Evolutionary conservation across 2,888 invertebrate species (phyloP).

Genomic region (Parnassius orleans): DNA sequence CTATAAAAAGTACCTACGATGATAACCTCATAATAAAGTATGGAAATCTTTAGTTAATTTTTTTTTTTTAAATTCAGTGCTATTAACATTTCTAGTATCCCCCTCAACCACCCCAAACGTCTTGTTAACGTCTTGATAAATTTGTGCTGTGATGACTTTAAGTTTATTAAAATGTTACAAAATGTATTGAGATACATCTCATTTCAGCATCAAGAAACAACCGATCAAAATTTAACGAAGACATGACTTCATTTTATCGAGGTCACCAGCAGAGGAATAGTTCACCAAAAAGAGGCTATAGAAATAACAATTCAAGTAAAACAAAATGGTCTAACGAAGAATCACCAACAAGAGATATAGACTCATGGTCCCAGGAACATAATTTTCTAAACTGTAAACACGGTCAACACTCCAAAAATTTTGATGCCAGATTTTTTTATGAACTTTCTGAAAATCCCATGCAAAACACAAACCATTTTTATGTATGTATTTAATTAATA

Average conservation of each 20-base stretch:
- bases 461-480: too few species aligned
- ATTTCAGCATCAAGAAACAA: conserved; percentile 11
- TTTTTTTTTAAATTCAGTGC: too few species aligned
- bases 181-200: too few species aligned
- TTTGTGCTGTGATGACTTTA: too few species aligned
- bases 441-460: background rate
- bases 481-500: too few species aligned
- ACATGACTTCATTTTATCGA: conserved; percentile 13
- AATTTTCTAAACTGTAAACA: background rate
- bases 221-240: conserved; percentile 1
- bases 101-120: too few species aligned
- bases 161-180: too few species aligned
- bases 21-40: too few species aligned
- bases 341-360: background rate
- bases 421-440: background rate
- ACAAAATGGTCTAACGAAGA: background rate
- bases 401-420: background rate
- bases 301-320: background rate
- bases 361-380: background rate
- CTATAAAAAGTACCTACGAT: too few species aligned
- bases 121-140: too few species aligned
- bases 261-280: background rate
- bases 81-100: too few species aligned
- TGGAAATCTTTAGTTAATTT: too few species aligned
- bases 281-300: background rate